Evolutionary conservation across 1,140 invertebrate genomes (phyloP), one percentile per base, ranked within the genome.

Genomic region (Drosophila paulistorum): DNA sequence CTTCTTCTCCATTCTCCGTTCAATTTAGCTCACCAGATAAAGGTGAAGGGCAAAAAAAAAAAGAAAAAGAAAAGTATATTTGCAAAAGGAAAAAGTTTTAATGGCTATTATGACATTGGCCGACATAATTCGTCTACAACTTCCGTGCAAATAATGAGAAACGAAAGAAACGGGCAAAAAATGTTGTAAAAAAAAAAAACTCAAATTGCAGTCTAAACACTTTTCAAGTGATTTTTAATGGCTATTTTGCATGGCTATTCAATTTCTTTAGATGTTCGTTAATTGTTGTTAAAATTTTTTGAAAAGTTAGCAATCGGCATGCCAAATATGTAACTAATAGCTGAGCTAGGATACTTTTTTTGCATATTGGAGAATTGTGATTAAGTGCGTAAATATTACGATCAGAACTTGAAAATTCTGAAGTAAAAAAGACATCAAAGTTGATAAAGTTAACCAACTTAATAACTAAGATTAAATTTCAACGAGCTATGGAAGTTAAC

Each of bases 211-310:
- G 79, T 83, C 79, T 76, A 77, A 87, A 73, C 83, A 68, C 70
- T 89, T 89, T 57, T 80, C 69, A 76, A 83, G 68, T 77, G 83
- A 83, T 83, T 87, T 83, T 89, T 87, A 87, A 89, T 87, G 84
- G 85, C 65, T 54, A 72, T 76, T 81, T 68, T 62, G 33, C 45
- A 26, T 57, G 11, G 20, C 14, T 58, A 41, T 70, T 85, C 71
- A 65, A 70, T 35, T 61, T 45, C 26, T 26, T 68, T 33, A 65
- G 5, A 51, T 3, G 20, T 23, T 11, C 45, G 4, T 51, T 51
- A 23, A 23, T 51, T 51, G 45, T 23, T 51, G 45, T 51, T 23
- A 17, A 51, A 51, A 23, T 51, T 37, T 10, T 37, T 0, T 37
- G 35, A 37, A 37, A 37, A 37, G 10, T 11, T 10, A 11, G 35